Conservation (phyloP, 2,797 vertebrate species). For the Chromobotia macracanthus region DNA sequence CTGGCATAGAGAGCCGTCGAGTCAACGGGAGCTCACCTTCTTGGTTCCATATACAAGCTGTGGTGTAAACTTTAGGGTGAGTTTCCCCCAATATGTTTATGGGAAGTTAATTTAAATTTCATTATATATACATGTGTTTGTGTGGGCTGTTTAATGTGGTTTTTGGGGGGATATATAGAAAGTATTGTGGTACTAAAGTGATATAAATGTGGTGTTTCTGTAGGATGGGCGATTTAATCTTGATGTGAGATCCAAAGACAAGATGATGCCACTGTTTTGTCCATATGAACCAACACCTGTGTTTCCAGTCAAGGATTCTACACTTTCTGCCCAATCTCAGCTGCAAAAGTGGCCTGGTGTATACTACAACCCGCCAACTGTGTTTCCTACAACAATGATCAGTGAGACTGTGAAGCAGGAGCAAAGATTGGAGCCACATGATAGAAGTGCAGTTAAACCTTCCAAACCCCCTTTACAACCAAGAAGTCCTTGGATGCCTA, state of each 20-base stretch:
- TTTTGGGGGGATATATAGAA: no score
- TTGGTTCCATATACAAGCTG: slow-evolving; percentile 61
- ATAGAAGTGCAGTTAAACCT: neutral
- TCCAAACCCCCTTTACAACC: neutral
- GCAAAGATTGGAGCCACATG: neutral
- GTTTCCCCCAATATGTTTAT: neutral
- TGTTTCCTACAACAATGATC: neutral
- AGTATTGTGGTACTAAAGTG: neutral
- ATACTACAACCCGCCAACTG: neutral
- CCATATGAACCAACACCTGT: neutral
- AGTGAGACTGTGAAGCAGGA: neutral
- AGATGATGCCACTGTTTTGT: slow-evolving; percentile 28
- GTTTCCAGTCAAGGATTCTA: neutral
- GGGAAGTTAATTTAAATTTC: neutral
- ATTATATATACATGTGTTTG: no score
- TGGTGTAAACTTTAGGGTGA: slow-evolving; percentile 27
- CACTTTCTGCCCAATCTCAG: neutral
- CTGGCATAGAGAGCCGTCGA: slow-evolving; percentile 21
- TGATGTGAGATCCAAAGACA: slow-evolving; percentile 14
- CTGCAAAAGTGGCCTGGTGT: neutral
- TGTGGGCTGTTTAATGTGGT: neutral
- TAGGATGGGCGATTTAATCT: neutral
- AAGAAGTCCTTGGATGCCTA: neutral
- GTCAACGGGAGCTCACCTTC: slow-evolving; percentile 57
- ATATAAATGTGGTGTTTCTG: neutral